Evolutionary conservation across 2,797 vertebrate species (phyloP).

Genomic region (Parambassis ranga): DNA sequence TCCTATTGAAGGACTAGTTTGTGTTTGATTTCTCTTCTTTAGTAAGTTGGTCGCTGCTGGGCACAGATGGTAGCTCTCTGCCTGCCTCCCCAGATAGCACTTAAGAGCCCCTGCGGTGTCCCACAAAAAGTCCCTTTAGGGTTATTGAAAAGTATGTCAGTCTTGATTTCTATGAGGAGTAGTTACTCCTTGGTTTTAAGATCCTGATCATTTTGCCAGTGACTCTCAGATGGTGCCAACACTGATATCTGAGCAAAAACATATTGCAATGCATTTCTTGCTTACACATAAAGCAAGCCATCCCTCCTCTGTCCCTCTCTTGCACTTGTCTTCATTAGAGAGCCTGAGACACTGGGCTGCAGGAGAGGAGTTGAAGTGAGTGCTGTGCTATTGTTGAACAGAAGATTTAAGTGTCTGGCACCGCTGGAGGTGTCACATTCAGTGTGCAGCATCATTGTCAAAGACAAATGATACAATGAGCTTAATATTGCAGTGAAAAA

Average conservation of each 20-base stretch:
- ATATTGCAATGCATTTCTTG: slow-evolving; percentile 17
- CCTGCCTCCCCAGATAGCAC: slow-evolving; percentile 50
- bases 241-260: slow-evolving; percentile 18
- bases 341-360: slow-evolving; percentile 36
- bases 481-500: slow-evolving; percentile 44
- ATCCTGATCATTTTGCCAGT: slow-evolving; percentile 27
- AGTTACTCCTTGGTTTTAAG: slow-evolving; percentile 27
- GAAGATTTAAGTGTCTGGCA: slow-evolving; percentile 62
- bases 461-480: slow-evolving; percentile 66
- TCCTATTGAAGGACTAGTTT: slow-evolving; percentile 41
- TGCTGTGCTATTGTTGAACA: slow-evolving; percentile 55
- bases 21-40: slow-evolving; percentile 54
- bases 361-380: slow-evolving; percentile 51
- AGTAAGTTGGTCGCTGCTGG: slow-evolving; percentile 30
- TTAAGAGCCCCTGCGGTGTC: slow-evolving; percentile 30
- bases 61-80: slow-evolving; percentile 36
- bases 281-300: slow-evolving; percentile 16
- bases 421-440: slow-evolving; percentile 63
- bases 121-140: slow-evolving; percentile 20
- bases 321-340: slow-evolving; percentile 36
- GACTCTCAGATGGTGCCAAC: slow-evolving; percentile 6
- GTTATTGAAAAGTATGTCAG: slow-evolving; percentile 18
- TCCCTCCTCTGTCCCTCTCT: background rate
- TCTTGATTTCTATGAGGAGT: slow-evolving; percentile 36
- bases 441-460: slow-evolving; percentile 51